Base-by-base conservation (phyloP, 1,140 invertebrate genomes). In the Pteromalus puparum region DNA sequence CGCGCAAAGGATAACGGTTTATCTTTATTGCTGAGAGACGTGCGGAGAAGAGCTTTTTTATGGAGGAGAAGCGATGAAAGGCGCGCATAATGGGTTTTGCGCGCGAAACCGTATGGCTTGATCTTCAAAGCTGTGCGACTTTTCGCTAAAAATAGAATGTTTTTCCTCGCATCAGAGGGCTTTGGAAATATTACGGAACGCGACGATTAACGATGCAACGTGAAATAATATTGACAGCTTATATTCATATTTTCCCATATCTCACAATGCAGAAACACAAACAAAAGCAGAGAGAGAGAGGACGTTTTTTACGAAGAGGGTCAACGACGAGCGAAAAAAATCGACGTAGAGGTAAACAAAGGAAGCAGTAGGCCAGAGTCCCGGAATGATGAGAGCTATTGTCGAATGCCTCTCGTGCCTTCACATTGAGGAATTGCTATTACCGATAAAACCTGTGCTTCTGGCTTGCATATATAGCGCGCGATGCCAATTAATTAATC, bases 1-100 rank as follows among this genome's bases (percentile, higher is more conserved):
- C 12, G 1, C 30, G 30, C 30, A 61, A 83, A 83, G 72, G 65
- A 26, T 83, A 83, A 83, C 75, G 82, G 82, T 72, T 46, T 26
- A 26, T 15, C 30, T 34, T 70, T 72, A 77, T 75, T 75, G 34
- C 72, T 15, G 15, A 48, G 38, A 38, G 70, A 75, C 28, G 15
- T 21, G 48, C 68, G 3, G 53, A 70, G 72, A 10, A 67, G 28
- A 80, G 38, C 67, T 42, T 68, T 38, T 70, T 15, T 38, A 7
- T 34, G 1, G 61, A 30, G 21, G 21, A 53, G 15, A 46, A 70
- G 28, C 53, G 68, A 13, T 70, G 68, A 48, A 30, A 81, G 24
- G 68, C 53, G 21, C 53, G 6, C 53, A 21, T 82, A 75, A 75
- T 75, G n/a, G 13, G 72, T 38, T 77, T 76, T 46, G 53, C 46